Conservation (phyloP, 1,140 invertebrate species). For the Sinella curviseta region DNA sequence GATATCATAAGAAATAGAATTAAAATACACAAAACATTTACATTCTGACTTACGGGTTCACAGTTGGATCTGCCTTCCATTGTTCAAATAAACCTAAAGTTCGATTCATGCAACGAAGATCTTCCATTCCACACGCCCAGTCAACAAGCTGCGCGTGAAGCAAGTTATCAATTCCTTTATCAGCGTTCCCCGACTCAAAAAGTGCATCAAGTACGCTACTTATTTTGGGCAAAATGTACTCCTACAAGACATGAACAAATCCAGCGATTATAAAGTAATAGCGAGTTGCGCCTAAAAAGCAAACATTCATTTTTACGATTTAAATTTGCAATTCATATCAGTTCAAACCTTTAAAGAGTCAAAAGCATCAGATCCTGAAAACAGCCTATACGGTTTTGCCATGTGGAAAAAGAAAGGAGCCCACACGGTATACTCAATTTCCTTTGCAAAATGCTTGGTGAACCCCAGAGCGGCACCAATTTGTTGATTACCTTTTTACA, state of each 20-base stretch:
- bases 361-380: neutral
- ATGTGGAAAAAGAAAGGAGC: constrained; percentile 54
- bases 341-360: neutral
- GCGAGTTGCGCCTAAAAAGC: neutral
- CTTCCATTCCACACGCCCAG: constrained; percentile 35
- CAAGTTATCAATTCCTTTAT: neutral
- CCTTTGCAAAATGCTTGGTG: constrained; percentile 64
- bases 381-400: constrained; percentile 28
- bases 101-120: constrained; percentile 21
- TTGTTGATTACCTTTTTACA: neutral
- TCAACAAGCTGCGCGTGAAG: constrained; percentile 34
- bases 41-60: constrained; percentile 29
- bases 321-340: no score
- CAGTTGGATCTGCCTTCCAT: constrained; percentile 29
- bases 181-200: neutral
- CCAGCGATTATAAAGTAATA: neutral
- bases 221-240: constrained; percentile 36
- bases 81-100: constrained; percentile 18
- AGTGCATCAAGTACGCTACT: neutral
- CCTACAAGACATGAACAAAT: constrained; percentile 7
- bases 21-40: no score
- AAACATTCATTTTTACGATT: neutral
- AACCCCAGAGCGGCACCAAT: constrained; percentile 59
- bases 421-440: constrained; percentile 65
- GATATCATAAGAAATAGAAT: neutral